Evolutionary conservation across 2,113 vertebrate genomes (phyloP), one percentile per base, ranked within the genome.

Genomic region (Gambusia affinis): DNA sequence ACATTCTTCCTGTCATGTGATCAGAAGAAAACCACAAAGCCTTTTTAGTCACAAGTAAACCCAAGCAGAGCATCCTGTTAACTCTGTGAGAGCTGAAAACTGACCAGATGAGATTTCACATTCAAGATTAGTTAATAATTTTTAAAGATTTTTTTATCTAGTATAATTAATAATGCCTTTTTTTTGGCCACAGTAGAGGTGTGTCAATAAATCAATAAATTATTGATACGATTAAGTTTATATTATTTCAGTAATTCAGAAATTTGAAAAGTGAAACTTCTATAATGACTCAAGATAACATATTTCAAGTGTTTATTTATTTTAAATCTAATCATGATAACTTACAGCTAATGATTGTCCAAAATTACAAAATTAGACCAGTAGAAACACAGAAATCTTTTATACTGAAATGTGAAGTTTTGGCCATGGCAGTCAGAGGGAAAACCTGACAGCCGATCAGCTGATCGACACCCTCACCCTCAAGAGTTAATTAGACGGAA

Each of bases 1-100:
- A 75, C 76, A 76, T 61, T 30, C 76, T 92, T 94, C 93, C 93
- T 92, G 91, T 93, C 89, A 92, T 70, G 75, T 92, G 91, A 91
- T 77, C 66, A 73, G 60, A 81, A 63, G 35, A 17, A 87, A 90
- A 81, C 88, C 92, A 84, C 90, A 90, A 39, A 37, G 64, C 70
- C 28, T 60, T 66, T 70, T 29, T 35, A 19, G 74, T 84, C 64
- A 57, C 75, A 78, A 44, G 81, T 57, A 22, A 78, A 70, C 12
- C 35, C 74, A 73, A 71, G 19, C 66, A 22, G 12, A 64, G 14
- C 37, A 24, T 69, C n/a, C 67, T 67, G 44, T 67, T 24, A 47
- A 72, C 24, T 39, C 4, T 57, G n/a, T 47, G 68, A 29, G 37
- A 30, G 11, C 28, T 70, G 27, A 19, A 47, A 29, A 60, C 8